Evolutionary conservation across 1,140 invertebrate genomes (phyloP), one percentile per base, ranked within the genome.

Genomic region (Tetramorium parvispinum): DNA sequence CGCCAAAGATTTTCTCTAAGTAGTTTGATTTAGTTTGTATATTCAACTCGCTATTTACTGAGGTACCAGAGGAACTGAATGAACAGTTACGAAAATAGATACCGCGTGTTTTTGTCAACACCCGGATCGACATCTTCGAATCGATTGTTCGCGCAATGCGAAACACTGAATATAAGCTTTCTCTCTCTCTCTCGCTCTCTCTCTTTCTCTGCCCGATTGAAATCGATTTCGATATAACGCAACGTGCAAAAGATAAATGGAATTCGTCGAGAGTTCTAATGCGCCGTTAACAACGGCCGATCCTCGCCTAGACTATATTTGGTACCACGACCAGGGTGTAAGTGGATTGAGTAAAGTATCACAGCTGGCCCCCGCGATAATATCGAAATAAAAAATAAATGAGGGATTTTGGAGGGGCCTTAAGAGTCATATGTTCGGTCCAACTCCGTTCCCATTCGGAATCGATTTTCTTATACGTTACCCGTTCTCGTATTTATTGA

Each of bases 341-440:
- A 92, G 85, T 91, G 90, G 91, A 93, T 91, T 91, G 89, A 85
- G 91, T 93, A 92, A 94, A 94, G 91, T 95, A 95, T 95, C 94
- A 95, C 94, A 95, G 94, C 93, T 95, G 93, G 91, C 92, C 93
- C 92, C 91, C 93, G 88, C 88, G 75, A 32, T 77, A 93, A 93
- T 91, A 91, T 91, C 85, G 73, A 93, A 93, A 91, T 91, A 85
- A 66, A 92, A 89, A 89, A 88, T 91, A 92, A 92, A 87, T 43
- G 27, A 83, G 78, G 77, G 81, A 75, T 87, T 77, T 46, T 65
- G 59, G 18, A 43, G 88, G 89, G 86, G 85, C 91, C 85, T 91
- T 89, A 51, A 77, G 87, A 87, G 81, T 49, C 53, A 32, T 53
- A 27, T 79, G 78, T 51, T 87, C 89, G 83, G 24, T 66, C 73